phyloP scores from a whole-genome alignment of 1,140 invertebrate species.

The Drosophila lacertosa region DNA sequence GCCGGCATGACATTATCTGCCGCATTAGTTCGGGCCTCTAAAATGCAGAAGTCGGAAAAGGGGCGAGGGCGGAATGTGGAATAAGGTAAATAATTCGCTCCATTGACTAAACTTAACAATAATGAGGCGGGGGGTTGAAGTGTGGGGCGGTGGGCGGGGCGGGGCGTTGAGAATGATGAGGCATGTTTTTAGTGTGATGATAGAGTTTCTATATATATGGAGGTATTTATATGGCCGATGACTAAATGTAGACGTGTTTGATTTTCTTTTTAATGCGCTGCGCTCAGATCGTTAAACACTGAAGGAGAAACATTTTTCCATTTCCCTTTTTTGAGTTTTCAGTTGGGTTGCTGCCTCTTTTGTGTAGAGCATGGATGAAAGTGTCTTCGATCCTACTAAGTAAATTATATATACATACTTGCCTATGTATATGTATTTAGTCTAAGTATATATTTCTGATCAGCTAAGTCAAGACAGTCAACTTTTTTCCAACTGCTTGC shows the following conservation, averaged over 20 bases:
- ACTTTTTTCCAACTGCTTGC: too few species aligned
- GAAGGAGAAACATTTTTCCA: too few species aligned
- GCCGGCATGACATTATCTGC: not conserved
- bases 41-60: too few species aligned
- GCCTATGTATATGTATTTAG: too few species aligned
- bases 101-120: conserved; percentile 12
- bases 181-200: not conserved
- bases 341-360: not conserved
- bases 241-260: not conserved
- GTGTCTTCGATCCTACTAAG: too few species aligned
- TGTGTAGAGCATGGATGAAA: too few species aligned
- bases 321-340: not conserved
- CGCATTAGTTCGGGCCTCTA: not conserved
- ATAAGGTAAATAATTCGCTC: conserved; percentile 17
- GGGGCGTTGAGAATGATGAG: not conserved
- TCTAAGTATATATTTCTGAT: too few species aligned
- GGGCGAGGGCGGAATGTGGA: not conserved
- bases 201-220: not conserved
- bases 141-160: too few species aligned
- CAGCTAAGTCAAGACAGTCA: too few species aligned
- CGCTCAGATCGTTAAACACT: too few species aligned
- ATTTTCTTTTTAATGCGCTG: too few species aligned
- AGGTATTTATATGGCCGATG: not conserved
- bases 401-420: too few species aligned
- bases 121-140: not conserved